A percentile compares a stretch with the other conserved stretches of the same genome.
These are phyloP conservation scores for Amyelois transitella DNA, from an alignment of 1,140 invertebrate species.

Conservation along the genomic window DNA sequence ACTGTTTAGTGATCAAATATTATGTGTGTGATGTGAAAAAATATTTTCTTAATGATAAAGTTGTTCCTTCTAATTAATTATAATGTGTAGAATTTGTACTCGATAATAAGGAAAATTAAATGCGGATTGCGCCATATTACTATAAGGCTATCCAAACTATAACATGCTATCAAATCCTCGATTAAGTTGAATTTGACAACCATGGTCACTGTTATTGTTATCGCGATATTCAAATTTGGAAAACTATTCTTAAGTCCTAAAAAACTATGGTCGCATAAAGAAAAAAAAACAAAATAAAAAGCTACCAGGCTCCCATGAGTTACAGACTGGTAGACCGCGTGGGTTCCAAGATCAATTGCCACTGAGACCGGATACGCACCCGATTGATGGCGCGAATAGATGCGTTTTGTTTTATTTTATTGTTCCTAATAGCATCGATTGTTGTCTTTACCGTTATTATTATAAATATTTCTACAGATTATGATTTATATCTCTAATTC, in stretches of 20 bases:
- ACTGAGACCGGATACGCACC: constrained; percentile 13
- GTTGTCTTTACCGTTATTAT: background rate
- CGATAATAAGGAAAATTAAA: too few relatives aligned
- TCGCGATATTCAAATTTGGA: too few relatives aligned
- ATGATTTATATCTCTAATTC: background rate
- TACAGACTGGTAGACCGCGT: constrained; percentile 10
- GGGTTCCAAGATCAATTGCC: constrained; percentile 19
- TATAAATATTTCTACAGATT: background rate
- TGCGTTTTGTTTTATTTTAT: constrained; percentile 7
- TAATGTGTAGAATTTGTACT: too few relatives aligned
- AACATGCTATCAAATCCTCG: too few relatives aligned
- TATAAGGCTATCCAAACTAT: too few relatives aligned
- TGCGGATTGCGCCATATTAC: too few relatives aligned
- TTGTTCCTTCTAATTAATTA: too few relatives aligned
- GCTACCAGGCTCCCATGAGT: constrained; percentile 9
- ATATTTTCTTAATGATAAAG: too few relatives aligned
- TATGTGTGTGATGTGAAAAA: too few relatives aligned
- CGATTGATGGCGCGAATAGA: constrained; percentile 22
- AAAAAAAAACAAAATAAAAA: constrained; percentile 2
- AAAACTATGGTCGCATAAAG: background rate
- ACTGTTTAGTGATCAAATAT: background rate
- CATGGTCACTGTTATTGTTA: too few relatives aligned
- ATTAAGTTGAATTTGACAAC: too few relatives aligned
- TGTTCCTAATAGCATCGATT: constrained; percentile 5
- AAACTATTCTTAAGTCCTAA: too few relatives aligned